Conservation (phyloP, 2,113 vertebrate genomes). For the Hyaena hyaena region DNA sequence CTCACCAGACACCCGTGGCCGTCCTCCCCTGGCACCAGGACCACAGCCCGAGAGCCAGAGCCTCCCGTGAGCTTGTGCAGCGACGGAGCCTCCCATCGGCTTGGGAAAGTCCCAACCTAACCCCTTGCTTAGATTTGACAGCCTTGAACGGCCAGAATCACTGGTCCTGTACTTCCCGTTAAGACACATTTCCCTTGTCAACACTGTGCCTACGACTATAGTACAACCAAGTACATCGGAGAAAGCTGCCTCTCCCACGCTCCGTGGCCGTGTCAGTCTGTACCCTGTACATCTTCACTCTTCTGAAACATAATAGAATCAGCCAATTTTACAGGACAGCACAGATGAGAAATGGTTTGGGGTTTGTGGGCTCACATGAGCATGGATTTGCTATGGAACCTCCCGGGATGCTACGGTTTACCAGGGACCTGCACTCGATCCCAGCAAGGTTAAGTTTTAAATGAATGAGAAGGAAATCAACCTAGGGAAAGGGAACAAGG, state of each 20-base stretch:
- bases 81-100: rapidly evolving
- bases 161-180: not conserved
- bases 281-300: rapidly evolving
- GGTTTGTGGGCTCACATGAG: rapidly evolving
- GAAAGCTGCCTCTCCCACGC: not conserved
- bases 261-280: rapidly evolving
- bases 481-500: too few species aligned
- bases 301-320: rapidly evolving
- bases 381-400: rapidly evolving
- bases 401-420: rapidly evolving
- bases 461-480: not conserved
- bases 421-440: rapidly evolving
- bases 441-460: not conserved
- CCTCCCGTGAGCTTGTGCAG: rapidly evolving
- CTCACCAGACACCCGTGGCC: not conserved
- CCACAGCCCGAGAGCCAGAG: not conserved
- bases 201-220: not conserved
- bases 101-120: rapidly evolving
- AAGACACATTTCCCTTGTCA: not conserved
- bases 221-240: rapidly evolving
- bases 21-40: rapidly evolving
- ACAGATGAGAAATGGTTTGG: rapidly evolving
- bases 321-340: rapidly evolving
- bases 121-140: rapidly evolving
- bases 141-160: rapidly evolving